Percentiles rank a stretch among this genome's conserved stretches.
These are phyloP conservation scores for Sericinus montela DNA, from an alignment of 2,888 invertebrate species.

Conservation along the genomic window DNA sequence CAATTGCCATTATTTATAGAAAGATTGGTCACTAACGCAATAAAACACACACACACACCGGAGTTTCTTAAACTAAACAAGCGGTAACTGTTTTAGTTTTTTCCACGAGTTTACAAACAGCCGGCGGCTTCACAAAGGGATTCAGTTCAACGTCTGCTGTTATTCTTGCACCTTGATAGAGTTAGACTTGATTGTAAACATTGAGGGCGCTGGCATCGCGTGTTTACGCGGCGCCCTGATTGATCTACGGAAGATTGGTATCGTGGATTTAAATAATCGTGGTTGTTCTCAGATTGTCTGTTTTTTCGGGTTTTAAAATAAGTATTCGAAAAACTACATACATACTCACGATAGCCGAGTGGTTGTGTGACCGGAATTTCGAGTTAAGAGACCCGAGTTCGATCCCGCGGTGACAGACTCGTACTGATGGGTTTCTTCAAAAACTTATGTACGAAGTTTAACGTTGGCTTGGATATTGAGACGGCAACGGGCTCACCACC, in stretches of 20 bases:
- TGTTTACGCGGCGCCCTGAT: slow-evolving; percentile 10
- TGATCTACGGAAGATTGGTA: slow-evolving; percentile 12
- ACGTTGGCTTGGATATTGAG: no score
- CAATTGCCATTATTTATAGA: background rate
- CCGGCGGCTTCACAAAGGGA: background rate
- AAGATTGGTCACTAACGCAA: background rate
- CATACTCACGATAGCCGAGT: no score
- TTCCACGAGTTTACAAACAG: background rate
- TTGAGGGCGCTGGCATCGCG: slow-evolving; percentile 12
- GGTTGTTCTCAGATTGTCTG: background rate
- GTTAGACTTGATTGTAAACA: slow-evolving; percentile 14
- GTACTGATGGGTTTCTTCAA: no score
- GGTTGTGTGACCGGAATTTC: no score
- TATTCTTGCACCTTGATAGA: slow-evolving; percentile 40
- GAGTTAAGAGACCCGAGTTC: no score
- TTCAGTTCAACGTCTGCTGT: slow-evolving; percentile 51
- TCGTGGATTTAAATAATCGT: slow-evolving; percentile 7
- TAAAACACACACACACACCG: background rate
- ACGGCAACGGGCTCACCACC: no score
- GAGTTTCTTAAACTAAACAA: slow-evolving; percentile 8
- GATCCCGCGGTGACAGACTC: no score
- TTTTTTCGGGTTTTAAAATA: no score
- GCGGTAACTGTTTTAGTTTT: slow-evolving; percentile 8
- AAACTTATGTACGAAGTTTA: no score
- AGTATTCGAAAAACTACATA: no score